Evolutionary conservation across 2,797 vertebrate species (phyloP).

Genomic region (Lithobates sylvaticus): DNA sequence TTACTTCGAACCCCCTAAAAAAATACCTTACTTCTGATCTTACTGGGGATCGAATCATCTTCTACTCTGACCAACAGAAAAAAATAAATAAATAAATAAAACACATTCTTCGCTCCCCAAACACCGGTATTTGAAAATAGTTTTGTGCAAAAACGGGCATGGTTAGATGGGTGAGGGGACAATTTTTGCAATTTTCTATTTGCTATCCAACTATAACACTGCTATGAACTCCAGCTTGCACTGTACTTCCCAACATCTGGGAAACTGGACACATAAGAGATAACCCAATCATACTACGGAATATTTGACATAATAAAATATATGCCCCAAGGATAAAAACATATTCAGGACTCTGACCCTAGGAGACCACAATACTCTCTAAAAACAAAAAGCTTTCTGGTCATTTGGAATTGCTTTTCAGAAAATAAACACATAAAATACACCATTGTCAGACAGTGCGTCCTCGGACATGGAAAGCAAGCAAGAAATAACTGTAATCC

Average conservation of each 20-base stretch:
- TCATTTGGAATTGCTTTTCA: neutral
- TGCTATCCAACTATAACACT: neutral
- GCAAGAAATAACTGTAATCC: conserved; percentile 23
- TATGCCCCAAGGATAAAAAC: neutral
- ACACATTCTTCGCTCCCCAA: too few relatives aligned
- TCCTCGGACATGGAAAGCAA: conserved; percentile 22
- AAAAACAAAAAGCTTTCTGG: neutral
- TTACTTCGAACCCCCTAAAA: too few relatives aligned
- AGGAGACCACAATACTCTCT: neutral
- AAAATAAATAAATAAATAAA: too few relatives aligned
- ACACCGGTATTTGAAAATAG: too few relatives aligned
- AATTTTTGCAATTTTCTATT: too few relatives aligned
- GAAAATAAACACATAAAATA: conserved; percentile 3
- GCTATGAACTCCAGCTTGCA: neutral
- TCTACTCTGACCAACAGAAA: too few relatives aligned
- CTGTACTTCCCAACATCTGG: neutral
- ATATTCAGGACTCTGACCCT: neutral
- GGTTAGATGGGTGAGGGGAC: neutral
- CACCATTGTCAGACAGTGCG: neutral
- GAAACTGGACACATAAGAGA: neutral
- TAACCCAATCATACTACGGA: neutral
- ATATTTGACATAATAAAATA: neutral
- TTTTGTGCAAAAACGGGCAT: too few relatives aligned
- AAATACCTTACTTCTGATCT: too few relatives aligned
- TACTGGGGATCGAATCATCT: too few relatives aligned